Percentiles rank a stretch among this genome's conserved stretches.
Evolutionary conservation across 2,797 vertebrate genomes (phyloP).

Genomic region (Pogonophryne albipinna): DNA sequence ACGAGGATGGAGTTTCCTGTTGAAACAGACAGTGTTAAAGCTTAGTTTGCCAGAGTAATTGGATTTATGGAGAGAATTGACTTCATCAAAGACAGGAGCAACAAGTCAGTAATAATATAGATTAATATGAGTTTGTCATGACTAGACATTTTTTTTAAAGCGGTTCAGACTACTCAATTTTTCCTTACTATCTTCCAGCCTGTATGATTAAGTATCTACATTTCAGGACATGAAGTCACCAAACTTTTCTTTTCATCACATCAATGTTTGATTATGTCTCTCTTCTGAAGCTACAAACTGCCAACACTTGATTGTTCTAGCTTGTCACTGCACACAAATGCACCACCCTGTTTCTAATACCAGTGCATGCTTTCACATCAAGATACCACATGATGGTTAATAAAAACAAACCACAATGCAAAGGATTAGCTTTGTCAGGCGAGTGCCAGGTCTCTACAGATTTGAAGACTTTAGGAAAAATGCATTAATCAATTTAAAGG

Average conservation of each 20-base stretch:
- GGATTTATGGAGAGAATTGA: too few relatives aligned
- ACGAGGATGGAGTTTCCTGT: constrained; percentile 84
- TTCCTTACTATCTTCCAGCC: neutral
- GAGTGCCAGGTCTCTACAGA: constrained; percentile 11
- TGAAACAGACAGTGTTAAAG: constrained; percentile 22
- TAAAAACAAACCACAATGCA: constrained; percentile 8
- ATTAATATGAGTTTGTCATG: neutral
- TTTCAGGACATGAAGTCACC: too few relatives aligned
- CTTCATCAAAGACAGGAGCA: too few relatives aligned
- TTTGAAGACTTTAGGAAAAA: constrained; percentile 2
- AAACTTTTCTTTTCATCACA: too few relatives aligned
- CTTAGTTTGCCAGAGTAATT: neutral
- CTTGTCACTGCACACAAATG: too few relatives aligned
- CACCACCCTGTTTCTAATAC: too few relatives aligned
- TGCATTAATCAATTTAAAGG: constrained; percentile 6
- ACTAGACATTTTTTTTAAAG: neutral
- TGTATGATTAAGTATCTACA: too few relatives aligned
- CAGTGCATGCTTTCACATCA: neutral
- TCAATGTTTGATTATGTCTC: too few relatives aligned
- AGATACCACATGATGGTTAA: neutral
- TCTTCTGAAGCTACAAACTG: too few relatives aligned
- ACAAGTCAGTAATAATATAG: neutral
- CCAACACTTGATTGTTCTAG: too few relatives aligned
- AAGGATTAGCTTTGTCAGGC: constrained; percentile 8
- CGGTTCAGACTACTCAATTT: neutral